Evolutionary conservation across 2,888 invertebrate species (phyloP).

Genomic region (Hypomecis atomaria): DNA sequence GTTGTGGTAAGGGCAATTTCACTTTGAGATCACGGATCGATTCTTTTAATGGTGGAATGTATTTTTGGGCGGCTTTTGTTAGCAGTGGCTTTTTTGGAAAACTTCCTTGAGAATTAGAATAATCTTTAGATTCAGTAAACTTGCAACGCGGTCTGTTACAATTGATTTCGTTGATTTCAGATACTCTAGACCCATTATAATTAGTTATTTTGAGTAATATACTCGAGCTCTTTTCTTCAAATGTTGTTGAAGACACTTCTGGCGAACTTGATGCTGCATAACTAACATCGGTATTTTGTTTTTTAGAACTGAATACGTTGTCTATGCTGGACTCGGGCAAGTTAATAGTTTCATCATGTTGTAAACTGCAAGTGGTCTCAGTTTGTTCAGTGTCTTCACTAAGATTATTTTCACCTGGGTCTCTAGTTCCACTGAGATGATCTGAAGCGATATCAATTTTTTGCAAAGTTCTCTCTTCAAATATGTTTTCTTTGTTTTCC

Average conservation of each 20-base stretch:
- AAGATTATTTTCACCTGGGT: slow-evolving; percentile 40
- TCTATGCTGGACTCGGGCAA: slow-evolving; percentile 66
- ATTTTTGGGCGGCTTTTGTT: slow-evolving; percentile 82
- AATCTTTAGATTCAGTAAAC: slow-evolving; percentile 68
- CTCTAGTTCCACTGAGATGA: slow-evolving; percentile 41
- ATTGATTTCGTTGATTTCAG: slow-evolving; percentile 64
- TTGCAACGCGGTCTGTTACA: slow-evolving; percentile 62
- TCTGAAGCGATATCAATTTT: slow-evolving; percentile 39
- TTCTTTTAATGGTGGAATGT: slow-evolving; percentile 78
- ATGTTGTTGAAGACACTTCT: slow-evolving; percentile 79
- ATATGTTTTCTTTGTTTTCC: slow-evolving; percentile 57
- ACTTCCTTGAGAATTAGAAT: slow-evolving; percentile 55
- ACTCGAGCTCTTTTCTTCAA: slow-evolving; percentile 71
- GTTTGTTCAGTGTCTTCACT: slow-evolving; percentile 35
- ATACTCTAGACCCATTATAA: slow-evolving; percentile 69
- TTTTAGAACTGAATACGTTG: slow-evolving; percentile 54
- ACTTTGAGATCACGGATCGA: slow-evolving; percentile 73
- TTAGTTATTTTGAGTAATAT: slow-evolving; percentile 77
- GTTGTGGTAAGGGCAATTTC: slow-evolving; percentile 74
- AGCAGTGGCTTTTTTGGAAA: slow-evolving; percentile 66
- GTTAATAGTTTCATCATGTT: slow-evolving; percentile 52
- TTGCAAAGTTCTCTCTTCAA: slow-evolving; percentile 37
- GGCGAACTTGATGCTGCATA: slow-evolving; percentile 69
- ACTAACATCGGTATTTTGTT: slow-evolving; percentile 48
- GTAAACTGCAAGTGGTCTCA: slow-evolving; percentile 35